phyloP scores from a whole-genome alignment of 2,797 vertebrate genomes.

The Epinephelus malabaricus region DNA sequence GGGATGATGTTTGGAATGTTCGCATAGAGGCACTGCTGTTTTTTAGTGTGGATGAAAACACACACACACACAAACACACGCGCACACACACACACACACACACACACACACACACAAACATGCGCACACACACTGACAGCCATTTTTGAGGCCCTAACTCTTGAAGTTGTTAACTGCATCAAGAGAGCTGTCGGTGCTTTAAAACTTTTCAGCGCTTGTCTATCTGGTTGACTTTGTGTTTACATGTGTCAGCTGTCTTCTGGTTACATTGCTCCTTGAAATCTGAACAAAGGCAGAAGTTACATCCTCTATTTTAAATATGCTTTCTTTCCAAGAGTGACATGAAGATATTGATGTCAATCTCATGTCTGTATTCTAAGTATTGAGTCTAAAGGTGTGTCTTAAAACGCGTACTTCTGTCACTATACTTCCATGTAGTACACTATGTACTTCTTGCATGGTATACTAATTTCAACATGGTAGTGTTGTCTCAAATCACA shows the following conservation, averaged over 20 bases:
- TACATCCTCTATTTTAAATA: background rate
- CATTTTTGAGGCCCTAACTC: background rate
- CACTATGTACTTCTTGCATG: too few relatives aligned
- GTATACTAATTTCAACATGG: too few relatives aligned
- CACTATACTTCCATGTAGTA: too few relatives aligned
- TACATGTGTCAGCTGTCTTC: background rate
- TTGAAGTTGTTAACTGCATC: background rate
- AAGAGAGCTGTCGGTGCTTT: background rate
- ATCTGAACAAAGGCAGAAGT: background rate
- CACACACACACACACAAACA: too few relatives aligned
- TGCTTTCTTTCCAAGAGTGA: background rate
- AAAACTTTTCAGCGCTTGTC: background rate
- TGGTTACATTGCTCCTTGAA: background rate
- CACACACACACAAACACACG: too few relatives aligned
- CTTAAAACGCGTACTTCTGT: too few relatives aligned
- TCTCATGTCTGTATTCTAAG: background rate
- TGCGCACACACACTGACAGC: background rate
- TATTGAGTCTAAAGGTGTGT: background rate
- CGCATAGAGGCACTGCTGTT: too few relatives aligned
- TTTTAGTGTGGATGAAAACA: background rate
- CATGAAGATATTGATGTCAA: background rate
- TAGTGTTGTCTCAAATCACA: too few relatives aligned
- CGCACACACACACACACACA: too few relatives aligned
- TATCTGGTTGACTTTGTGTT: conserved; percentile 1
- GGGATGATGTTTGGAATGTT: conserved; percentile 10